These are phyloP conservation scores for Endotricha flammealis DNA, from an alignment of 2,888 invertebrate genomes.

Conservation along the genomic window DNA sequence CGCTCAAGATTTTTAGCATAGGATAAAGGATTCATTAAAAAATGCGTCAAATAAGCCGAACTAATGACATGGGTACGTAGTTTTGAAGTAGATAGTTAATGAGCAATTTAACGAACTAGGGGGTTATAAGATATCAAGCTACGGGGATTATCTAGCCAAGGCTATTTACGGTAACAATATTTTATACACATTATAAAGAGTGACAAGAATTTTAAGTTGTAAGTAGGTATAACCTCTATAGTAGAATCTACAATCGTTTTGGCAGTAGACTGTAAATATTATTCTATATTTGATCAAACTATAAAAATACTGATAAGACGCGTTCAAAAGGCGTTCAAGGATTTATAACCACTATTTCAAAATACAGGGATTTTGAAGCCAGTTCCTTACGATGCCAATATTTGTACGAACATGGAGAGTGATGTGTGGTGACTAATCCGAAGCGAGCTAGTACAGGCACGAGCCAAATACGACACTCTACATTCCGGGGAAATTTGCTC, in stretches of 20 bases:
- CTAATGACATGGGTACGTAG: slow-evolving; percentile 1
- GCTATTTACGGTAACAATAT: neutral
- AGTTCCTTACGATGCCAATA: neutral
- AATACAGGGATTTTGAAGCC: neutral
- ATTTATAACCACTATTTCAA: too few relatives aligned
- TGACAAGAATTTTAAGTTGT: too few relatives aligned
- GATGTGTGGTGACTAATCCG: slow-evolving; percentile 31
- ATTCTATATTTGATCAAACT: too few relatives aligned
- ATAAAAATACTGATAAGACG: too few relatives aligned
- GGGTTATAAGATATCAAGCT: neutral
- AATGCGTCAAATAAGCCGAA: slow-evolving; percentile 1
- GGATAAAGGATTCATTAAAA: slow-evolving; percentile 4
- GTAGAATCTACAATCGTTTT: too few relatives aligned
- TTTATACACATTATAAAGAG: too few relatives aligned
- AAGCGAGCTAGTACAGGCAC: slow-evolving; percentile 31
- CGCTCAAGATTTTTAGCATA: neutral
- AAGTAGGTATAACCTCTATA: too few relatives aligned
- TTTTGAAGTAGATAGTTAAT: neutral
- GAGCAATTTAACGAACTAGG: neutral
- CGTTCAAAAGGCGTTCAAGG: too few relatives aligned
- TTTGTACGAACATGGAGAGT: slow-evolving; percentile 4
- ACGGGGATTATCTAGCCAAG: neutral
- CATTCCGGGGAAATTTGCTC: slow-evolving; percentile 26
- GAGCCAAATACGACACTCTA: slow-evolving; percentile 26
- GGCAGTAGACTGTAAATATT: too few relatives aligned